Percentiles rank a stretch among this genome's conserved stretches.
phyloP scores from a whole-genome alignment of 2,888 invertebrate genomes.

The Glaucopsyche alexis region DNA sequence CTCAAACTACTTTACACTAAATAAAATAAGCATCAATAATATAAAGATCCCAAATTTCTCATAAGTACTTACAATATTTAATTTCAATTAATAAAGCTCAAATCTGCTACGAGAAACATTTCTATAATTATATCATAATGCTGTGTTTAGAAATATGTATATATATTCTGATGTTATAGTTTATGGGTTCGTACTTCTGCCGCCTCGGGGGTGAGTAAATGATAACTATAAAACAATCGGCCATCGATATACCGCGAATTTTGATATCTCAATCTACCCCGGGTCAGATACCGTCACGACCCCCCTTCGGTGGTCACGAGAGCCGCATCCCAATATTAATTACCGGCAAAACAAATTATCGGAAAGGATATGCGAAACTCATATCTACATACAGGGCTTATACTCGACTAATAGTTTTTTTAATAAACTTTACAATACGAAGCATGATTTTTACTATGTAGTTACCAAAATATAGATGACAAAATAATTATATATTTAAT shows the following conservation, averaged over 20 bases:
- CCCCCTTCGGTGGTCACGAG: conserved; percentile 78
- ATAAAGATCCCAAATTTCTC: no score
- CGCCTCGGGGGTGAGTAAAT: conserved; percentile 55
- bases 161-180: background rate
- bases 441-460: no score
- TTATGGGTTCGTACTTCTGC: conserved; percentile 33
- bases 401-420: no score
- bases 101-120: no score
- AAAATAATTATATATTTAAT: no score
- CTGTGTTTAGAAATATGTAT: background rate
- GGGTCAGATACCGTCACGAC: conserved; percentile 77
- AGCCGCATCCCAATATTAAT: conserved; percentile 46
- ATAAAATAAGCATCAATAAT: no score
- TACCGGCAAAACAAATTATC: conserved; percentile 62
- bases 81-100: no score
- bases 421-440: no score
- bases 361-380: conserved; percentile 53
- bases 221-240: conserved; percentile 68
- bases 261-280: conserved; percentile 76
- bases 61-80: no score
- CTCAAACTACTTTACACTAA: no score
- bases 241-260: conserved; percentile 64
- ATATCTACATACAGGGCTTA: background rate
- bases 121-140: no score
- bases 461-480: no score